phyloP scores from a whole-genome alignment of 2,888 invertebrate species.

The Ephialtes manifestator region DNA sequence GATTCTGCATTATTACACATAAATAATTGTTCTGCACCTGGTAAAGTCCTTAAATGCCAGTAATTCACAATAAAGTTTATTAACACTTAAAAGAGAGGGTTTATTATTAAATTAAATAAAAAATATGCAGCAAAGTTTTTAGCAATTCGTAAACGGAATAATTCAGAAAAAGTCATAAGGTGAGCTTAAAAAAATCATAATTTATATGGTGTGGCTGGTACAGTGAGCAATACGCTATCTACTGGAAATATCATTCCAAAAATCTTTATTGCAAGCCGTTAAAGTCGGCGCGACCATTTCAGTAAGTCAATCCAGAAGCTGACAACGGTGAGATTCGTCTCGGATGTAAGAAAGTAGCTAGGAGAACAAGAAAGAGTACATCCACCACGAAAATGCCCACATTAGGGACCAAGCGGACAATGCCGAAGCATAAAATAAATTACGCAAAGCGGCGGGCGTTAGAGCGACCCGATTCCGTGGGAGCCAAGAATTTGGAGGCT shows the following conservation, averaged over 20 bases:
- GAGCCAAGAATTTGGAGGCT: slow-evolving; percentile 79
- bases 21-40: too few relatives aligned
- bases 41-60: too few relatives aligned
- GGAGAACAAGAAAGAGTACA: slow-evolving; percentile 19
- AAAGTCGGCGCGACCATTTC: slow-evolving; percentile 49
- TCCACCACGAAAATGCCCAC: slow-evolving; percentile 67
- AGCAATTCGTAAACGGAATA: background rate
- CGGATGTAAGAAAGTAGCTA: slow-evolving; percentile 39
- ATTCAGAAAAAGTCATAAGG: slow-evolving; percentile 11
- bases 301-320: slow-evolving; percentile 28
- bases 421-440: slow-evolving; percentile 77
- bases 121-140: too few relatives aligned
- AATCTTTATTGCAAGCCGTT: slow-evolving; percentile 62
- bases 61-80: too few relatives aligned
- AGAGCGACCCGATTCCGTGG: slow-evolving; percentile 76
- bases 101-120: too few relatives aligned
- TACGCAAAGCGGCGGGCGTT: slow-evolving; percentile 72
- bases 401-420: slow-evolving; percentile 74
- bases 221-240: slow-evolving; percentile 44
- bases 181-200: slow-evolving; percentile 59
- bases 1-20: too few relatives aligned
- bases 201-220: slow-evolving; percentile 16
- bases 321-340: slow-evolving; percentile 32
- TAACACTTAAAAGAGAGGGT: too few relatives aligned
- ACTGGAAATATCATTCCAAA: slow-evolving; percentile 19